A percentile compares a stretch with the other conserved stretches of the same genome.
phyloP scores from a whole-genome alignment of 2,888 invertebrate species.

The Chloroclystis v-ata region DNA sequence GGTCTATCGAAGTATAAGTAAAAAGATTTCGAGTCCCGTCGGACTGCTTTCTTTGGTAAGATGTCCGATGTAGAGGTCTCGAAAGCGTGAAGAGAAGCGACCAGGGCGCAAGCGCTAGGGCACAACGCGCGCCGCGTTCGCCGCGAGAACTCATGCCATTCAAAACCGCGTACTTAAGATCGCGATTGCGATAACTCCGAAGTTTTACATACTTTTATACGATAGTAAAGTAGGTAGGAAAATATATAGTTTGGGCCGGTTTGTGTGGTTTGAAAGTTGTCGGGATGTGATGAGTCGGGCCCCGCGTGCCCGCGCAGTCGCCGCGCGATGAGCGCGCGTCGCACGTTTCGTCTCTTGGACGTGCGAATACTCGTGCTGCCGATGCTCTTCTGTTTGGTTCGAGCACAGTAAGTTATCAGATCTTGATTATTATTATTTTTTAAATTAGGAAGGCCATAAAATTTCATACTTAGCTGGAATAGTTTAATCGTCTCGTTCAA shows the following conservation, averaged over 20 bases:
- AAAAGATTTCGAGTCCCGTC: neutral
- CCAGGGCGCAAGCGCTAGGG: conserved; percentile 69
- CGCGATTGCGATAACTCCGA: conserved; percentile 42
- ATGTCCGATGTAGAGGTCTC: conserved; percentile 32
- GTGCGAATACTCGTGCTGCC: conserved; percentile 44
- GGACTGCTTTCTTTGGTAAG: conserved; percentile 4
- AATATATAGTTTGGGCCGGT: neutral
- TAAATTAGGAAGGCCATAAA: no score
- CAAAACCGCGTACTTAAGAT: conserved; percentile 33
- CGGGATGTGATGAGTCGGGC: conserved; percentile 45
- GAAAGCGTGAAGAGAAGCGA: conserved; percentile 34
- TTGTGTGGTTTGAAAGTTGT: conserved; percentile 11
- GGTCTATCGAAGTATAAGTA: no score
- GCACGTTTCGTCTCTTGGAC: conserved; percentile 48
- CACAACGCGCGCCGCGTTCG: conserved; percentile 59
- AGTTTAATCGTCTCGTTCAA: no score
- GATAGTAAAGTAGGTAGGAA: neutral
- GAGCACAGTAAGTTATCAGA: conserved; percentile 57
- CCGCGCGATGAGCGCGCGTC: conserved; percentile 70
- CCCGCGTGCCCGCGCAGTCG: conserved; percentile 48
- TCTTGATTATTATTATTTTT: no score
- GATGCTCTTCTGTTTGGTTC: conserved; percentile 44
- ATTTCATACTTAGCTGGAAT: no score
- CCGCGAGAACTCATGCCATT: conserved; percentile 56
- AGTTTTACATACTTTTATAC: neutral